Evolutionary conservation across 1,140 invertebrate genomes (phyloP), one percentile per base, ranked within the genome.

Genomic region (Dendroctonus ponderosae): DNA sequence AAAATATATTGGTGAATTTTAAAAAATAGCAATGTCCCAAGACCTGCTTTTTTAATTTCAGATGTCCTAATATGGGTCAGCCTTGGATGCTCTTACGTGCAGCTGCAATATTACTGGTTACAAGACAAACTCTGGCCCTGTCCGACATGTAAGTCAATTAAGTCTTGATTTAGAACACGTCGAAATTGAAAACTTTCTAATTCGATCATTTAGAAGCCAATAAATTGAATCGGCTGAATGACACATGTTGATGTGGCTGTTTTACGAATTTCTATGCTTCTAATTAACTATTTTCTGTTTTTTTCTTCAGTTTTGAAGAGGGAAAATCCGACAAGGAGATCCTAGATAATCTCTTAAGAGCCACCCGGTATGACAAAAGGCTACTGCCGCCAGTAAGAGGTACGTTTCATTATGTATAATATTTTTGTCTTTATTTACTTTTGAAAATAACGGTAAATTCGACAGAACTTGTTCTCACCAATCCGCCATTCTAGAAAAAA

Each of bases 251-350:
- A n/a, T n/a, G 26, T 26, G 26, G 26, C 26, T 26, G 26, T 2
- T 26, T 26, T 26, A 2, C 26, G 3, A 26, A 1, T 26, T 26
- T 26, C 1, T 26, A 2, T 26, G 26, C 3, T 26, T 26, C 26
- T 26, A 26, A 26, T 26, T 26, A 3, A 26, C 1, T 26, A 26
- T 26, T 26, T 26, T 26, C 26, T 26, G 37, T 48, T 62, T 41
- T 70, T 43, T 81, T 73, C 85, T 85, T 68, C 84, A 91, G 90
- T 80, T 91, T 91, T 81, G 89, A 90, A 79, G 89, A 91, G 80
- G 90, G 90, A 72, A 92, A 91, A 83, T 93, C 91, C 76, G 91
- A 92, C 83, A 93, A 92, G 82, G 90, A 92, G 82, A 92, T 93
- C 79, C 80, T 93, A 82, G 91, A 92, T 84, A 86, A 91, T 80